A percentile compares a stretch with the other conserved stretches of the same genome.
Evolutionary conservation across 1,140 invertebrate species (phyloP).

Genomic region (Hormaphis cornu): DNA sequence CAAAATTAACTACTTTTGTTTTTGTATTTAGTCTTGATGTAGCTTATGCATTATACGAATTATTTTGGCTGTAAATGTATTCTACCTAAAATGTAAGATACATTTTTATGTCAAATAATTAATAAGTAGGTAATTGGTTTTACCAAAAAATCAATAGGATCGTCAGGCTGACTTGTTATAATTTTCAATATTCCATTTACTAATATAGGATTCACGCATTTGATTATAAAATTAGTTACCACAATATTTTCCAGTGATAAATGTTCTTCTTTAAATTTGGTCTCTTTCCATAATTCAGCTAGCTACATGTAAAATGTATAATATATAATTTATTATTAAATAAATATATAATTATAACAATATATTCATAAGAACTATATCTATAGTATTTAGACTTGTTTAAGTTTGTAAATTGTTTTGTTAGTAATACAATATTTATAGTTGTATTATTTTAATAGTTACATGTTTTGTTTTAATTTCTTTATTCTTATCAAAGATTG

Average conservation of each 20-base stretch:
- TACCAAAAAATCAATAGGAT: conserved; percentile 15
- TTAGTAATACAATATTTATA: too few relatives aligned
- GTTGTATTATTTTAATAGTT: neutral
- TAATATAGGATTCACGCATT: conserved; percentile 15
- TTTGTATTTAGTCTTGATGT: conserved; percentile 10
- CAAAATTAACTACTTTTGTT: conserved; percentile 20
- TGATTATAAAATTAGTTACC: neutral
- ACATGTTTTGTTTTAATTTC: neutral
- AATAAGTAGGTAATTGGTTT: too few relatives aligned
- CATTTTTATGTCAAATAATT: too few relatives aligned
- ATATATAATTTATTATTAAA: neutral
- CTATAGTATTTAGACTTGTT: too few relatives aligned
- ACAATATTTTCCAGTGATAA: neutral
- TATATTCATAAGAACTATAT: too few relatives aligned
- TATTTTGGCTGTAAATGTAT: conserved; percentile 25
- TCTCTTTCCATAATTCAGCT: neutral
- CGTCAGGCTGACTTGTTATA: neutral
- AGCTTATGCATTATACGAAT: conserved; percentile 11
- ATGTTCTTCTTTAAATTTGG: neutral
- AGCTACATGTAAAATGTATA: neutral
- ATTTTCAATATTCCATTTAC: conserved; percentile 8
- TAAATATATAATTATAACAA: neutral
- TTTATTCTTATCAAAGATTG: neutral
- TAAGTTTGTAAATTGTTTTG: too few relatives aligned
- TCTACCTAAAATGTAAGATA: conserved; percentile 26